These are phyloP conservation scores for Sinonovacula constricta DNA, from an alignment of 1,140 invertebrate species.

Conservation along the genomic window DNA sequence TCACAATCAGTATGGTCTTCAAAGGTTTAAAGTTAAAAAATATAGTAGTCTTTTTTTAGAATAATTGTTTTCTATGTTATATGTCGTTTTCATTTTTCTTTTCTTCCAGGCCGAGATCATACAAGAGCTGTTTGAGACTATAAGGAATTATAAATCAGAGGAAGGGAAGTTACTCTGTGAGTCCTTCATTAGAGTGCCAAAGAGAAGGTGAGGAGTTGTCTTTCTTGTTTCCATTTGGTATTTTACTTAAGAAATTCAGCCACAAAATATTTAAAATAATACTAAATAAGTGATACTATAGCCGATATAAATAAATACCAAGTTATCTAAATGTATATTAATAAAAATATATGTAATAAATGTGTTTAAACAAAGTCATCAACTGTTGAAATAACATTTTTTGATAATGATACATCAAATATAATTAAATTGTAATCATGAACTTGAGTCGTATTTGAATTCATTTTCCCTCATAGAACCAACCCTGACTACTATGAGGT, in stretches of 20 bases:
- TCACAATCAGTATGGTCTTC: too few relatives aligned
- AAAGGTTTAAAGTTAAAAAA: too few relatives aligned
- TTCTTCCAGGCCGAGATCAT: conserved; percentile 84
- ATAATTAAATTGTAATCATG: too few relatives aligned
- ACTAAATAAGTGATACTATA: neutral
- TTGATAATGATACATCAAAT: too few relatives aligned
- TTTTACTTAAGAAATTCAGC: too few relatives aligned
- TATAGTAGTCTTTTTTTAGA: too few relatives aligned
- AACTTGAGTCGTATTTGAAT: too few relatives aligned
- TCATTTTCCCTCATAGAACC: conserved; percentile 65
- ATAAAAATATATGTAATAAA: too few relatives aligned
- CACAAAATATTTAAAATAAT: neutral
- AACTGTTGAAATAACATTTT: too few relatives aligned
- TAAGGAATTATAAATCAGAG: conserved; percentile 94
- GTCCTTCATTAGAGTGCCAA: conserved; percentile 95
- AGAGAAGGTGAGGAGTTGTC: conserved; percentile 83
- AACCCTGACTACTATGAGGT: conserved; percentile 81
- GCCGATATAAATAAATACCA: neutral
- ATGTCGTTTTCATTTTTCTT: too few relatives aligned
- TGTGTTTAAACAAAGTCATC: too few relatives aligned
- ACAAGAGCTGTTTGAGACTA: conserved; percentile 94
- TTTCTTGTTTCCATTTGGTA: neutral
- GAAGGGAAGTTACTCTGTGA: conserved; percentile 95
- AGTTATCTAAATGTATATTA: neutral
- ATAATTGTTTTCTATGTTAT: too few relatives aligned